Evolutionary conservation across 2,797 vertebrate genomes (phyloP), one percentile per base, ranked within the genome.

Genomic region (Etheostoma perlongum): DNA sequence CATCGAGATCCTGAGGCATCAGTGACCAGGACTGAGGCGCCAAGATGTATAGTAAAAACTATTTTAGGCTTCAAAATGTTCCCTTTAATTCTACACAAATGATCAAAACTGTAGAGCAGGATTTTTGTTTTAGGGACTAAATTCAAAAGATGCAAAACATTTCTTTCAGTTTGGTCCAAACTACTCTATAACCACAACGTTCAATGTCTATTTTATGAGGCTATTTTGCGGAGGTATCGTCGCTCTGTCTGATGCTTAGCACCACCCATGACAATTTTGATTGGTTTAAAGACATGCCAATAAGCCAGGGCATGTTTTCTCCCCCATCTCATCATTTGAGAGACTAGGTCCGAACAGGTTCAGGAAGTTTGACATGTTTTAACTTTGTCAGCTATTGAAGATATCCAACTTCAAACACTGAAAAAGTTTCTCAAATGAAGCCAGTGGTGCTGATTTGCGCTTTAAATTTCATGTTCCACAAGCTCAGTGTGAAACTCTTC

Each of bases 1-100:
- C 91, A 86, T 72, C 53, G 57, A 68, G 72, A 87, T 89, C 81
- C 80, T 21, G 75, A 83, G n/a, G n/a, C n/a, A n/a, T n/a, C n/a
- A n/a, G n/a, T n/a, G 78, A 66, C 71, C 80, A 67, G 76, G 33
- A 69, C 30, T 49, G 61, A 84, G 59, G 79, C 69, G 87, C 51
- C n/a, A 0, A 61, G 49, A 68, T 33, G 12, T 30, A 16, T 19
- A 16, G 15, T 66, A 48, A 73, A 71, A 75, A 75, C 48, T 16
- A 52, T 68, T 66, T 53, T 36, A 55, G 33, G 15, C 18, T 40
- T 60, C 18, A 12, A 25, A 54, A 49, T 7, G 9, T 14, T 57
- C 36, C n/a, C 18, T 11, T 19, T 7, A 40, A 60, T 66, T 66
- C 51, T 10, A 53, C 9, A 62, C 11, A 36, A 42, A 14, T 42